A percentile compares a stretch with the other conserved stretches of the same genome.
phyloP scores from a whole-genome alignment of 2,797 vertebrate species.

The Morelia viridis region DNA sequence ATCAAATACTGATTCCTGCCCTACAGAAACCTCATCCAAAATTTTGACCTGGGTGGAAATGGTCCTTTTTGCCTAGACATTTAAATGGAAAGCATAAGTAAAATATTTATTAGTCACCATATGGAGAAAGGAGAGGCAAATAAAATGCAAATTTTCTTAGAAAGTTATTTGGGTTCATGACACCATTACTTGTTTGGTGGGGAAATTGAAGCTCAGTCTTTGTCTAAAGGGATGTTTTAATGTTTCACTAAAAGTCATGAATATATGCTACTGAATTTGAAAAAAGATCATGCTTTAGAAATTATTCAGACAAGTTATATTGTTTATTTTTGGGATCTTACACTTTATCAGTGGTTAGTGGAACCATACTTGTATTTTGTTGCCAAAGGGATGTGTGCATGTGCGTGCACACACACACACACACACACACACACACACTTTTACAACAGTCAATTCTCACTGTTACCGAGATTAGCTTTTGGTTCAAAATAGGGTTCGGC shows the following conservation, averaged over 20 bases:
- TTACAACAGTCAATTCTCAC: no score
- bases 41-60: background rate
- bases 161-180: background rate
- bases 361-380: background rate
- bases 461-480: no score
- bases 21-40: background rate
- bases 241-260: background rate
- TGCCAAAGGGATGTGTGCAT: background rate
- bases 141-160: slow-evolving; percentile 10
- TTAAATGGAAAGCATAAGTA: background rate
- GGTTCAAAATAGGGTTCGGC: no score
- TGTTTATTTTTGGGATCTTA: background rate
- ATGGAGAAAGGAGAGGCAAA: background rate
- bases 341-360: background rate
- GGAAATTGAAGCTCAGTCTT: background rate
- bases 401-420: background rate
- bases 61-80: background rate
- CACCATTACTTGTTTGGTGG: background rate
- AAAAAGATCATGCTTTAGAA: background rate
- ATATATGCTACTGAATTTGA: background rate
- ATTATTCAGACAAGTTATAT: background rate
- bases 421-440: background rate
- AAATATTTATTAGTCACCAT: background rate
- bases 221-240: background rate
- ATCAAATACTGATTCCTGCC: background rate